Evolutionary conservation across 2,888 invertebrate species (phyloP), one percentile per base, ranked within the genome.

Genomic region (Neoscelio sp.): DNA sequence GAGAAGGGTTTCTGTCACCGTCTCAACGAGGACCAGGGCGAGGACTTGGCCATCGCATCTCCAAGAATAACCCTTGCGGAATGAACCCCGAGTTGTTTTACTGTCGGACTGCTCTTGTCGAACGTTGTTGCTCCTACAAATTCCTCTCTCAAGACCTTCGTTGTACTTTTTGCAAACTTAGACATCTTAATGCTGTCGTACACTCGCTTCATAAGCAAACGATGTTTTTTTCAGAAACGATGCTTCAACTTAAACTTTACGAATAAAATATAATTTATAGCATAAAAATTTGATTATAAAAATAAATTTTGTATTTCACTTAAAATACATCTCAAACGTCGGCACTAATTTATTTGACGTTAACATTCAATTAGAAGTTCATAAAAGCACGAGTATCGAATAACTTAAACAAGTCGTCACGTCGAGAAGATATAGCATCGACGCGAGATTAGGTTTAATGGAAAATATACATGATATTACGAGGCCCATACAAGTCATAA

Each of bases 11-110:
- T 35, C 33, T 35, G 44, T 50, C 46, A 52, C 17, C 48, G 58
- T 52, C 58, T 50, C 35, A 42, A 60, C 33, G 52, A 60, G 50
- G 42, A 64, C 54, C 50, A 58, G 58, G 54, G 58, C 38, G 30
- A 8, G 46, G 42, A 33, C 15, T 46, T 50, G 40, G 35, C 42
- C 52, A 60, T 58, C 50, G 65, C 12, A 35, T 28, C 60, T 68
- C 64, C 68, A 78, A 78, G 80, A 81, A 80, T 81, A 71, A 68
- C 75, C 67, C 56, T 40, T 48, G 42, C 50, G 70, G 58, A 65
- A 74, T 52, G 35, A 67, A 38, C 54, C 48, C 46, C 30, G 35
- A 20, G 71, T 60, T 60, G 52, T 52, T 62, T 54, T 52, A 64
- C 46, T 46, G 64, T 52, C 28, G 30, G 17, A 3, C 12, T 38